phyloP scores from a whole-genome alignment of 2,113 vertebrate species.

The Microcebus griseorufus region DNA sequence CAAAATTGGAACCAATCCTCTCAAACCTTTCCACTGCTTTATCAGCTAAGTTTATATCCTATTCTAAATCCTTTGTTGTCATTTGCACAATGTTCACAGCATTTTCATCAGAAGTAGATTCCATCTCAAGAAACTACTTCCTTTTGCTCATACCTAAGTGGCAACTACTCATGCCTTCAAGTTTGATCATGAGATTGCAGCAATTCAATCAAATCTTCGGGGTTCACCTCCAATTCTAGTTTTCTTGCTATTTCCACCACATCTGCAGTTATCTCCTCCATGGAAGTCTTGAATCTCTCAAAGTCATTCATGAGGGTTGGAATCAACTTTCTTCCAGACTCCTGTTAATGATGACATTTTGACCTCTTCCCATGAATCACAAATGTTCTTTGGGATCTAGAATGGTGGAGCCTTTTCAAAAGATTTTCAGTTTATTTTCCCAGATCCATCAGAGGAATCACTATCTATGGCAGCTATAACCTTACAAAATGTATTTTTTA shows the following conservation, averaged over 20 bases:
- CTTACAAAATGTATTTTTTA: not conserved
- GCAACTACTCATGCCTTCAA: not conserved
- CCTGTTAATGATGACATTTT: not conserved
- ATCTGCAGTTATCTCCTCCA: not conserved
- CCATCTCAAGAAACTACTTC: not conserved
- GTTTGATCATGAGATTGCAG: not conserved
- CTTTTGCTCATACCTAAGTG: not conserved
- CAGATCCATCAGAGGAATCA: not conserved
- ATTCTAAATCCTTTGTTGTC: not conserved
- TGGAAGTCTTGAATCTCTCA: not conserved
- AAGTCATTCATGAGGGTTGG: not conserved
- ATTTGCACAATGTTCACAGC: not conserved
- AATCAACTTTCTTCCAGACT: not conserved
- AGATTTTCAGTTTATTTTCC: not conserved
- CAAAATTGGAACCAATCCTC: not conserved
- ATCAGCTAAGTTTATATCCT: not conserved
- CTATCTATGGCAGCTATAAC: not conserved
- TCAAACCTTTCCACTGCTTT: not conserved
- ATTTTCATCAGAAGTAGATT: not conserved
- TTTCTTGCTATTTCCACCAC: not conserved
- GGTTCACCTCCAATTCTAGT: not conserved
- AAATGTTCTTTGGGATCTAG: not conserved
- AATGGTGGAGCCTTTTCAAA: not conserved
- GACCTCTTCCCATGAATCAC: not conserved
- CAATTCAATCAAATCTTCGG: not conserved